Evolutionary conservation across 2,797 vertebrate genomes (phyloP).

Genomic region (Rhynchonycteris naso): DNA sequence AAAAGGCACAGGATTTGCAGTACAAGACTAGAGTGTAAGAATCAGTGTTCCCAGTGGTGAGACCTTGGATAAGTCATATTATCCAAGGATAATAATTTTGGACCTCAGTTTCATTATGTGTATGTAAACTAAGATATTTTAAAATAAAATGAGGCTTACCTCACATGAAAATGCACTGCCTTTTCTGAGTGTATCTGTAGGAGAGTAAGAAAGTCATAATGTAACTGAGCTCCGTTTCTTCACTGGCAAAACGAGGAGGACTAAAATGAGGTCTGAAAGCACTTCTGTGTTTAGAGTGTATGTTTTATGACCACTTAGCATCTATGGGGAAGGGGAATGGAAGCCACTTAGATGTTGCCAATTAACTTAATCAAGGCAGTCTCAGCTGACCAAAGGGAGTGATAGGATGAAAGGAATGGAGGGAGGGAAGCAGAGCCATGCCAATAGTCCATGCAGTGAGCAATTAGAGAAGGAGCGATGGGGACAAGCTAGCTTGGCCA

Average conservation of each 20-base stretch:
- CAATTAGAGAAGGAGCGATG: background rate
- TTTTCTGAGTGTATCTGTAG: background rate
- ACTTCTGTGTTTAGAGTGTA: conserved; percentile 8
- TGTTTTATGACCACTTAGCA: background rate
- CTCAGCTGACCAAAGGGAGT: background rate
- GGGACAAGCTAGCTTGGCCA: background rate
- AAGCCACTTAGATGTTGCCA: background rate
- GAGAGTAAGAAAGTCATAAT: background rate
- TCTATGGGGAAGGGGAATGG: background rate
- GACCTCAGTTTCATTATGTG: background rate
- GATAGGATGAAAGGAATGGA: background rate
- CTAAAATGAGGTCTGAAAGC: background rate
- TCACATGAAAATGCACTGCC: too few species aligned
- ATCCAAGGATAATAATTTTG: background rate
- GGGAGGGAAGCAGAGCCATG: conserved; percentile 3
- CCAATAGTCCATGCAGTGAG: background rate
- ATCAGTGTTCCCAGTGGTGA: background rate
- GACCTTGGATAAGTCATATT: background rate
- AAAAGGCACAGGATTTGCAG: background rate
- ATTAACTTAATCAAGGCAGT: background rate
- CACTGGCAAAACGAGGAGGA: background rate
- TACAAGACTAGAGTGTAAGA: background rate
- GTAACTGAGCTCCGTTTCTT: background rate
- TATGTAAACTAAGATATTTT: background rate
- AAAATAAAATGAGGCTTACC: conserved; percentile 11